Percentiles rank a stretch among this genome's conserved stretches.
These are phyloP conservation scores for Pangasius macronema DNA, from an alignment of 2,797 vertebrate species.

Conservation along the genomic window DNA sequence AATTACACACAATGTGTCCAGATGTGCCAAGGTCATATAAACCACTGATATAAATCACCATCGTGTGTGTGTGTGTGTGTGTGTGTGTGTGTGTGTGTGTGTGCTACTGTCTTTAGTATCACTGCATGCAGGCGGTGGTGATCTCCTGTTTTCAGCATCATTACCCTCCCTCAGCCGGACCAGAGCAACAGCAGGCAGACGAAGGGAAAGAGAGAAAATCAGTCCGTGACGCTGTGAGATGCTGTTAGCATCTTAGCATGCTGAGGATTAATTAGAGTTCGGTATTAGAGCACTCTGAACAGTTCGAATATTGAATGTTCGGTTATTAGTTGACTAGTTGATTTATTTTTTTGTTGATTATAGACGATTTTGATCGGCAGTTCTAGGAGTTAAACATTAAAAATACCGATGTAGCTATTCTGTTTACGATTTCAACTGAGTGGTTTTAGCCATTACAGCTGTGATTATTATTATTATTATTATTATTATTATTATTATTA, in stretches of 20 bases:
- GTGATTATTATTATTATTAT: not conserved
- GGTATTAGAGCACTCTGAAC: too few relatives aligned
- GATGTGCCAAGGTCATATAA: not conserved
- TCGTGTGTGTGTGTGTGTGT: constrained; percentile 1
- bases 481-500: too few relatives aligned
- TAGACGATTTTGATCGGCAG: too few relatives aligned
- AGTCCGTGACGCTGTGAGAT: not conserved
- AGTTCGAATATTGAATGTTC: too few relatives aligned
- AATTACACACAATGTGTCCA: not conserved
- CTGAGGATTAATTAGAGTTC: too few relatives aligned
- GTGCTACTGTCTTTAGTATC: not conserved
- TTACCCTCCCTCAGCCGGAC: not conserved
- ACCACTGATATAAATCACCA: not conserved
- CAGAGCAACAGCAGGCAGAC: not conserved
- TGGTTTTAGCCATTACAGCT: not conserved
- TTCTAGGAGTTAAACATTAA: not conserved
- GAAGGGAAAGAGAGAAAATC: not conserved
- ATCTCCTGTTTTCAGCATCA: constrained; percentile 12
- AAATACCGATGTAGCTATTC: too few relatives aligned
- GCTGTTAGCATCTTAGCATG: not conserved
- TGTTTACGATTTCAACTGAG: not conserved
- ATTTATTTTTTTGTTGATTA: too few relatives aligned
- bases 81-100: not conserved
- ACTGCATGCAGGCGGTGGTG: not conserved
- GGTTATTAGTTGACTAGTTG: too few relatives aligned